phyloP scores from a whole-genome alignment of 2,797 vertebrate species.

The Urocyon cinereoargenteus region DNA sequence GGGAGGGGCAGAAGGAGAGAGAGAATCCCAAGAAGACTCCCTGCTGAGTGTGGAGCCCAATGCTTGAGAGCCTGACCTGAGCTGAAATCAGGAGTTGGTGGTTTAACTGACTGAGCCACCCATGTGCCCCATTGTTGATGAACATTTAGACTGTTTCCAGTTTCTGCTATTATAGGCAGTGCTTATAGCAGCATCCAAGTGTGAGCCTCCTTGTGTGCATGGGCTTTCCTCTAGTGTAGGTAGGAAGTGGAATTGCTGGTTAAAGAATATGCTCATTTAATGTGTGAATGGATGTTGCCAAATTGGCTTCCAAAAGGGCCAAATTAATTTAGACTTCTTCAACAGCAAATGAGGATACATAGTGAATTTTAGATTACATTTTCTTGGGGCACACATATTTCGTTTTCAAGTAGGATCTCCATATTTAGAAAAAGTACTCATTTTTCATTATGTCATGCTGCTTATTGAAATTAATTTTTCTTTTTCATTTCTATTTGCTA shows the following conservation, averaged over 20 bases:
- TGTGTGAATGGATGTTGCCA: background rate
- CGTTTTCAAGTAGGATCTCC: background rate
- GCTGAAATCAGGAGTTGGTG: too few species aligned
- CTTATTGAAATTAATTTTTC: background rate
- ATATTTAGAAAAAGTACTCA: background rate
- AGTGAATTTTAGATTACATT: background rate
- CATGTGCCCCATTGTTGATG: background rate
- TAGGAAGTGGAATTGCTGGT: background rate
- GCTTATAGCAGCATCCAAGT: background rate
- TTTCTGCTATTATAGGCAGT: background rate
- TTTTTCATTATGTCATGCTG: background rate
- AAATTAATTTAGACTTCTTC: background rate
- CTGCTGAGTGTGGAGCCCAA: too few species aligned
- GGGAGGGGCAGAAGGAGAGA: too few species aligned
- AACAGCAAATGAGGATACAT: background rate
- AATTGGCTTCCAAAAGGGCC: background rate
- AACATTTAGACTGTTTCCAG: background rate
- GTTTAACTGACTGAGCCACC: too few species aligned
- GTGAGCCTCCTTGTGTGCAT: accelerated
- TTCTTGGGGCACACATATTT: background rate
- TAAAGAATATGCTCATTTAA: background rate
- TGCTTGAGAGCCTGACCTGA: too few species aligned
- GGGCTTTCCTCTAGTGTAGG: background rate
- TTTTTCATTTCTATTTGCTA: background rate
- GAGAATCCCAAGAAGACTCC: too few species aligned